Base-by-base conservation (phyloP, 2,888 invertebrate species). In the Penaeus monodon region DNA sequence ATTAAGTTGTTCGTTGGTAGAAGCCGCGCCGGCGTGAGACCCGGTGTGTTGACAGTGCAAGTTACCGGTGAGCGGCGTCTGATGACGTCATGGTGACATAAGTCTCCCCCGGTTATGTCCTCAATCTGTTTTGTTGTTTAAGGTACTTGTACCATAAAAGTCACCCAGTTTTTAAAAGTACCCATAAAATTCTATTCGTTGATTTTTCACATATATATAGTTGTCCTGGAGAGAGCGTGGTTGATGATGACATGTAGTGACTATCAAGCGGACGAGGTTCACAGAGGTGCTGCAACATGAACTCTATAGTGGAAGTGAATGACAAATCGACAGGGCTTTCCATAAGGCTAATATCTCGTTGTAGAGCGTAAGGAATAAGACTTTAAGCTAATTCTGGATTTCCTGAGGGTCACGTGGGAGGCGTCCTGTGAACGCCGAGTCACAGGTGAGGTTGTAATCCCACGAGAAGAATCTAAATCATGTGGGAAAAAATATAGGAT, bases 241-340 rank as follows among this genome's bases (percentile, higher is more conserved):
- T 57, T 57, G 57, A 57, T 57, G 57, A 57, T 57, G 57, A 57
- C 17, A 57, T 57, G 57, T 57, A 57, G 57, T 57, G 57, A 57
- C 57, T 57, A 57, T 17, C 17, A 57, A 57, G 57, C 57, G 57
- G 57, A 57, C 57, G 17, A 57, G 57, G 57, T 57, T 57, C 57
- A 57, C 57, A 57, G 57, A 57, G 73, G 27, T 73, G 73, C 29
- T 22, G 29, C 29, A 38, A 14, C 29, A 73, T 29, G 10, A 73
- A 73, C 29, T 27, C 29, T 33, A 29, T 22, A 73, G 29, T 29
- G 38, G 38, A 73, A 73, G 38, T n/a, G 73, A 73, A 76, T 44
- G 44, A 76, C 76, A 76, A 76, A 76, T 76, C 76, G 44, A 44
- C 76, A 76, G 44, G 76, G 76, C 76, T 76, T 76, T 76, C 76